Evolutionary conservation across 2,113 vertebrate genomes (phyloP).

Genomic region (Esox niger): DNA sequence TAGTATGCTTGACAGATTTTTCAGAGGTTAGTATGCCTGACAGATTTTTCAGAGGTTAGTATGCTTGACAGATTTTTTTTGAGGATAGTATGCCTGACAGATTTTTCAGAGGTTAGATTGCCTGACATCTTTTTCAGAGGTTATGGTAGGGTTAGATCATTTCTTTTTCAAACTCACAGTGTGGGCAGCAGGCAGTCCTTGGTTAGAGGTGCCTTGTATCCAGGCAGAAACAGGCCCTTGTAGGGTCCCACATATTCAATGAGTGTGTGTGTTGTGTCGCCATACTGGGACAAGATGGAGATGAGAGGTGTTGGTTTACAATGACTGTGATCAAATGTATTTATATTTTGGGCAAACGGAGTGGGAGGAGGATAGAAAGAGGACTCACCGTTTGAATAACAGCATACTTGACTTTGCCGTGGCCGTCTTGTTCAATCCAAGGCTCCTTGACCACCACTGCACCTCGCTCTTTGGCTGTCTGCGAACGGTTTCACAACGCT

Average conservation of each 20-base stretch:
- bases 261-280: conserved; percentile 80
- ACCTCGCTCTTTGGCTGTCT: conserved; percentile 74
- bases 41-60: no score
- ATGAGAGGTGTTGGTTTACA: neutral
- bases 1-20: no score
- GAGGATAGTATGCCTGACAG: no score
- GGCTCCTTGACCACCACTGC: conserved; percentile 73
- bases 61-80: no score
- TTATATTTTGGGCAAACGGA: neutral
- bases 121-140: no score
- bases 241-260: conserved; percentile 76
- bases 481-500: conserved; percentile 11
- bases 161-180: conserved; percentile 75
- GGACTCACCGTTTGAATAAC: conserved; percentile 75
- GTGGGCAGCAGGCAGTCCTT: conserved; percentile 68
- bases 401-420: conserved; percentile 76
- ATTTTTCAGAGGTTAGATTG: no score
- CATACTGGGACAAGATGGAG: conserved; percentile 66
- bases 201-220: conserved; percentile 72
- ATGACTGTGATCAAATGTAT: neutral
- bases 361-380: neutral
- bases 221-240: conserved; percentile 76
- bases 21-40: no score
- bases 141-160: no score
- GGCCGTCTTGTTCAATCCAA: conserved; percentile 77